Evolutionary conservation across 92 coral and sea anemone species (phyloP), one percentile per base, ranked within the genome.

Genomic region (Anthopleura xanthogrammica): DNA sequence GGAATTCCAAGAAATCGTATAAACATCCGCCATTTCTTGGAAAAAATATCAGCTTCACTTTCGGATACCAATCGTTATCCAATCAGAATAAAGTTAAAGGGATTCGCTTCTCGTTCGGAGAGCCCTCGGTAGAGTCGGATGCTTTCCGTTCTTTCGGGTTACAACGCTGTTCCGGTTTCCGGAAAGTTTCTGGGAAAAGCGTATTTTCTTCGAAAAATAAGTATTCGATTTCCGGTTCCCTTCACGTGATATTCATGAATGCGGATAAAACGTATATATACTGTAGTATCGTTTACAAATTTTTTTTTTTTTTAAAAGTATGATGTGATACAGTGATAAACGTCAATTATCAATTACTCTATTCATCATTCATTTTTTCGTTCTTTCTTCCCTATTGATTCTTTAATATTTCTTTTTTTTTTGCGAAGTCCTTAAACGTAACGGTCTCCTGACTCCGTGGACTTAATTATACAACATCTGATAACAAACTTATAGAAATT

Each of bases 1-100:
- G 10, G 3, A 23, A 9, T 70, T 81, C 64, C 43, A 41, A 22
- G 76, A 65, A 80, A 66, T 40, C 12, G 52, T n/a, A 60, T 17
- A 22, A 50, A 70, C 78, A 41, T 81, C 84, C 84, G 66, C 84
- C 84, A 81, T 71, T 81, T 81, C 84, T 81, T 55, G 84, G 84
- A 81, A 81, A 43, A 75, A 57, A 64, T 29, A 24, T 4, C 17
- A 50, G 58, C 6, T 43, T 46, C 36, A 4, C 65, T 14, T 20
- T 71, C 84, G 84, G 77, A 0, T 24, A 3, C 74, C 43, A 22
- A n/a, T 81, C 84, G 84, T 81, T 71, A 41, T 46, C 84, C 84
- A 81, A 81, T 81, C 84, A 70, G 62, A 65, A 36, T 42, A 68
- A 68, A 36, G 1, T 13, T 68, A 81, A 23, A 48, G 11, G 2